Percentiles rank a stretch among this genome's conserved stretches.
These are phyloP conservation scores for Tenualosa thibaudeaui DNA, from an alignment of 2,797 vertebrate species.

Conservation along the genomic window DNA sequence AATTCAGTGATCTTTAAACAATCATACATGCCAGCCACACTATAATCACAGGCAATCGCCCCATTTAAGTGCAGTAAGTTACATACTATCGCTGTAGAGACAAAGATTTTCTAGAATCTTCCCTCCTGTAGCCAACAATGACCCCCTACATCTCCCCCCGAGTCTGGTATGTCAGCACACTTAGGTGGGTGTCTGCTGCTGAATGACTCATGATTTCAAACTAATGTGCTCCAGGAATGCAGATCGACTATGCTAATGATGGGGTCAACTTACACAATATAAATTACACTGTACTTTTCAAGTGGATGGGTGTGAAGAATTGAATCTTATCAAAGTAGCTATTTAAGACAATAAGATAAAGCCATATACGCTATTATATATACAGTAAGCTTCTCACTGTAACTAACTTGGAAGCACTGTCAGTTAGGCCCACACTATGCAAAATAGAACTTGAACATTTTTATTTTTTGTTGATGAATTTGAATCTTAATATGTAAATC, in stretches of 20 bases:
- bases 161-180: slow-evolving; percentile 28
- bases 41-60: neutral
- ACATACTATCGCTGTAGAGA: neutral
- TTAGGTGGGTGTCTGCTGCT: slow-evolving; percentile 49
- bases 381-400: neutral
- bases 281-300: neutral
- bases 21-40: neutral
- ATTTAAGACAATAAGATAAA: neutral
- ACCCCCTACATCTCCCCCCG: neutral
- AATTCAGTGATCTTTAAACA: neutral
- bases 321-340: neutral
- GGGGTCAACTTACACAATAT: neutral
- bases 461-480: too few species aligned
- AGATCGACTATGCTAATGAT: neutral
- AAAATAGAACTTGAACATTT: too few species aligned
- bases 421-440: too few species aligned
- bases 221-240: neutral
- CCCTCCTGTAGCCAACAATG: neutral
- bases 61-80: neutral
- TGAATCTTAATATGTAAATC: too few species aligned
- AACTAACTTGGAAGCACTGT: too few species aligned
- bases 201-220: slow-evolving; percentile 59
- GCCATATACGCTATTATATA: neutral
- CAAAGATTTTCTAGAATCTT: neutral
- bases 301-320: neutral